Base-by-base conservation (phyloP, 2,113 vertebrate genomes). In the Microtus richardsoni region DNA sequence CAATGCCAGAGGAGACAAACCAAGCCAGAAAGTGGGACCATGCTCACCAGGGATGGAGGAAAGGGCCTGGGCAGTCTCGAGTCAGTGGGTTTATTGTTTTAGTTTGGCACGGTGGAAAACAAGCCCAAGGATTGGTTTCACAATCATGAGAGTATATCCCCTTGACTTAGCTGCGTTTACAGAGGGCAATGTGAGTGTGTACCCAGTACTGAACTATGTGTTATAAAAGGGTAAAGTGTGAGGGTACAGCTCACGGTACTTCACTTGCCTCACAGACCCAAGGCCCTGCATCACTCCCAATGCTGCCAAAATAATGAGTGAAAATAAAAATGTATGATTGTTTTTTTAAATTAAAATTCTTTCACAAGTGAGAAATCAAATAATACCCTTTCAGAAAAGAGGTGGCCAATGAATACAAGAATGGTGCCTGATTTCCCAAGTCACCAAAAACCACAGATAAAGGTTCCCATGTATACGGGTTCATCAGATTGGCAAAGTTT, bases 401-500 rank as follows among this genome's bases (percentile, higher is more conserved):
- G 58, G 26, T 28, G 30, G 26, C 44, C 36, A 73, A 66, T 30
- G 89, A 85, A 41, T 28, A 39, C 8, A 91, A 66, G 49, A 73
- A 87, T 41, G 10, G 2, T 66, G 62, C 71, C 71, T 68, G 52
- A 14, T 77, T 68, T 62, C 70, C 88, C 11, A 74, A 74, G 49
- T 24, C 85, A 77, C 52, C 68, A 60, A 91, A 87, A 96, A 89
- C 66, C 49, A 26, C 9, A 90, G 89, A 78, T 62, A 64, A 73
- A 71, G 62, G 26, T 26, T 87, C 17, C 54, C 52, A 85, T 49
- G 33, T 33, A 30, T 30, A 66, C n/a, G 9, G 19, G 39, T 70
- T 74, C 70, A 92, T 92, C 70, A 93, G 60, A 91, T 33, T 21
- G 62, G 21, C 84, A 82, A 49, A 73, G 52, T 90, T 89, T 91